These are phyloP conservation scores for Lobophora halterata DNA, from an alignment of 2,888 invertebrate species.

Conservation along the genomic window DNA sequence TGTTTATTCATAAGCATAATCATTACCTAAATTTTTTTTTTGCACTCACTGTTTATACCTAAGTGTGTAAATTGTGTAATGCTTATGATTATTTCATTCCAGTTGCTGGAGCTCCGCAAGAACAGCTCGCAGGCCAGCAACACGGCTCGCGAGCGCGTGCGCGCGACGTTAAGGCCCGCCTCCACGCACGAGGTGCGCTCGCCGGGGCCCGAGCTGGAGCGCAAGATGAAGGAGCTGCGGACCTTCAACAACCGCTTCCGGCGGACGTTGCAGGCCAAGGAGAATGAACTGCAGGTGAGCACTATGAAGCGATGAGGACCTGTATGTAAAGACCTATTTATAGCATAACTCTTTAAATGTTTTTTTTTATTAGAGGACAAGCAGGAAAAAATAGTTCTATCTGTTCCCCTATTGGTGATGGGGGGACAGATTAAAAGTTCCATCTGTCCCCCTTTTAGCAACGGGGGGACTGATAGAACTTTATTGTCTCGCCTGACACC, in stretches of 20 bases:
- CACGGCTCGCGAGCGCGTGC: slow-evolving; percentile 83
- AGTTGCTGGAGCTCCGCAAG: slow-evolving; percentile 94
- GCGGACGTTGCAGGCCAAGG: slow-evolving; percentile 91
- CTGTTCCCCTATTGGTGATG: no score
- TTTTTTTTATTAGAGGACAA: no score
- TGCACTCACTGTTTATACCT: no score
- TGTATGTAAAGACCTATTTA: no score
- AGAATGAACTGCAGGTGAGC: slow-evolving; percentile 87
- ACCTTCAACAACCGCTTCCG: slow-evolving; percentile 91
- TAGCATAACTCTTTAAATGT: no score
- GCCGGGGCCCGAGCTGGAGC: slow-evolving; percentile 90
- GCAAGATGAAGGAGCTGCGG: slow-evolving; percentile 90
- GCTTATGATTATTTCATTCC: slow-evolving; percentile 28
- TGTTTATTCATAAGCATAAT: no score
- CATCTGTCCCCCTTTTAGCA: no score
- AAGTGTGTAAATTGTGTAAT: not conserved
- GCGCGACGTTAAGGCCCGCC: slow-evolving; percentile 93
- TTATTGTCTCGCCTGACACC: no score
- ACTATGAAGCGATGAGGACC: not conserved
- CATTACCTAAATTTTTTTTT: no score
- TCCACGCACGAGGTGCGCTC: slow-evolving; percentile 87
- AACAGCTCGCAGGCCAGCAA: slow-evolving; percentile 88
- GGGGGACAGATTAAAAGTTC: no score
- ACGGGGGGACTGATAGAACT: no score
- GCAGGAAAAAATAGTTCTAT: no score